Base-by-base conservation (phyloP, 1,140 invertebrate genomes). In the Ceratina calcarata region DNA sequence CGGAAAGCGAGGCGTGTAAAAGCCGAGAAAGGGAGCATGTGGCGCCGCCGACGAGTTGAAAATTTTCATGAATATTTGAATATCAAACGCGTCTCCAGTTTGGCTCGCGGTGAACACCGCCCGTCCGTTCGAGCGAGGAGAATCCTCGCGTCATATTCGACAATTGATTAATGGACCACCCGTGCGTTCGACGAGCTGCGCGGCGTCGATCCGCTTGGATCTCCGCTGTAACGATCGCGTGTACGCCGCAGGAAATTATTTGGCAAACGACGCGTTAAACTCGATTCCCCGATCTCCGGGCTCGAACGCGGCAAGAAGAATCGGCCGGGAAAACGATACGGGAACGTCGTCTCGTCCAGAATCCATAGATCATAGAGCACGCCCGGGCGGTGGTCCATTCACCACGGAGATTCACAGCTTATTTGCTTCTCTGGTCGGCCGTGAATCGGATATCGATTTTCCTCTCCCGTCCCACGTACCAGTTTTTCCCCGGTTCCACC, bases 371-470 rank as follows among this genome's bases (percentile, higher is more conserved):
- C 75, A 71, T 78, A 37, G 20, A 10, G 57, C 3, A 53, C 16
- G 18, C 8, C 16, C 51, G n/a, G 16, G 22, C n/a, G 8, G 61
- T 16, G 65, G 61, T 66, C 60, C 18, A 58, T 73, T 66, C 58
- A n/a, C 57, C 69, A 79, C 58, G 53, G n/a, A n/a, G 77, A 61
- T 57, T 55, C 69, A 20, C 45, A 70, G 66, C 60, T 37, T 80
- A 58, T 83, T 80, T 83, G 69, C 60, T 81, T 69, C 73, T 37
- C 72, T 61, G 65, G 45, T 53, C 32, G 13, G 3, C 61, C 22
- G 72, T 58, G 67, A 81, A 76, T 80, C 79, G 78, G 61, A 62
- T 83, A 83, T 83, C 70, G 81, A 83, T 83, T 79, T 78, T 65
- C 32, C 73, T 73, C 58, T 24, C 57, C 15, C 20, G 27, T n/a